phyloP scores from a whole-genome alignment of 2,797 vertebrate species.

The Yasuhikotakia modesta region DNA sequence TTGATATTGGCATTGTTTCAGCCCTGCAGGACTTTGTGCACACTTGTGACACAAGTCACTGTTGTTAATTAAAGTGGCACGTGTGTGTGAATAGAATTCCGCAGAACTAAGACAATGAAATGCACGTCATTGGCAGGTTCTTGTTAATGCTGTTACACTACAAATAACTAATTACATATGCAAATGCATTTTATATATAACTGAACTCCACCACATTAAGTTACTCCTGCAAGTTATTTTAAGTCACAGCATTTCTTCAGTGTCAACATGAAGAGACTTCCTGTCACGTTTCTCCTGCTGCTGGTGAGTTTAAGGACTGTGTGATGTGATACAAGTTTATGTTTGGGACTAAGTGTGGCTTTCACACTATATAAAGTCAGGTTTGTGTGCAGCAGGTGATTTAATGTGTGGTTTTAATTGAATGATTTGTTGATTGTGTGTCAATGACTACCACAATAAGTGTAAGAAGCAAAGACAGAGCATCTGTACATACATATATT shows the following conservation, averaged over 20 bases:
- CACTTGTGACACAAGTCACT: no score
- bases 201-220: no score
- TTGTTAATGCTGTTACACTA: no score
- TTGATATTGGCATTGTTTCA: no score
- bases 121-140: no score
- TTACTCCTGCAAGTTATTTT: no score
- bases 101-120: no score
- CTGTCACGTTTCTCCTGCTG: slow-evolving; percentile 46
- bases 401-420: not conserved
- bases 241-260: not conserved
- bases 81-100: no score
- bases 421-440: not conserved
- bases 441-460: not conserved
- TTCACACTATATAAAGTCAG: not conserved
- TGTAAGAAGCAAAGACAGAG: not conserved
- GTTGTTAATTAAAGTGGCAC: no score
- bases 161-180: no score
- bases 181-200: no score
- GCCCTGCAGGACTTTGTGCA: no score
- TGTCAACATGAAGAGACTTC: slow-evolving; percentile 50
- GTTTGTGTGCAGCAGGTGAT: not conserved
- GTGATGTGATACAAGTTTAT: not conserved
- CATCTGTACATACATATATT: not conserved
- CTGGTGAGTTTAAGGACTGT: slow-evolving; percentile 63
- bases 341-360: not conserved